Evolutionary conservation across 1,140 invertebrate species (phyloP).

Genomic region (Frieseomelitta varia): DNA sequence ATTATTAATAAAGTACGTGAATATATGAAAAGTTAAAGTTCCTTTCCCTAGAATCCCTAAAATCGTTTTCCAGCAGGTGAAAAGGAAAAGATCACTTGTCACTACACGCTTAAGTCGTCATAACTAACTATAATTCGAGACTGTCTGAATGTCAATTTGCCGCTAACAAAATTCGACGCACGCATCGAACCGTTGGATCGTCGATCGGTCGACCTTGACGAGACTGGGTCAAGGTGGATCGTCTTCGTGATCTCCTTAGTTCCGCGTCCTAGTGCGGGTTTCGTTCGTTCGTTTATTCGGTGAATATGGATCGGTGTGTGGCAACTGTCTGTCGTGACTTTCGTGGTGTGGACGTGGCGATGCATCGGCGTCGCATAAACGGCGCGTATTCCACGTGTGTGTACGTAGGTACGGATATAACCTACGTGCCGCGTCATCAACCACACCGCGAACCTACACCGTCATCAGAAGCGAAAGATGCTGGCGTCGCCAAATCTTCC

Average conservation of each 20-base stretch:
- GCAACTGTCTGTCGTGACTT: neutral
- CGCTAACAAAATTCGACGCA: neutral
- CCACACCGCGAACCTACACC: constrained; percentile 70
- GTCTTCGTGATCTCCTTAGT: constrained; percentile 62
- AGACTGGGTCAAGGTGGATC: constrained; percentile 72
- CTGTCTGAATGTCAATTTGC: neutral
- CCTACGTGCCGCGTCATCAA: constrained; percentile 73
- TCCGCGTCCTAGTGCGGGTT: constrained; percentile 53
- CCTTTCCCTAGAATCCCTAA: too few species aligned
- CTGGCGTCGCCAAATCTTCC: constrained; percentile 76
- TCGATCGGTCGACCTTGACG: constrained; percentile 14
- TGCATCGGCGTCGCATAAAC: constrained; percentile 29
- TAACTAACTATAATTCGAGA: too few species aligned
- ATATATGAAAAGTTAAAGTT: too few species aligned
- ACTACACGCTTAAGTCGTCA: too few species aligned
- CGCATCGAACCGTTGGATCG: constrained; percentile 2
- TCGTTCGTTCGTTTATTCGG: constrained; percentile 69
- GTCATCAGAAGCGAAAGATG: constrained; percentile 77
- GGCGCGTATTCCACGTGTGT: neutral
- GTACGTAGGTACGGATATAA: constrained; percentile 60
- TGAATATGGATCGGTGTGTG: constrained; percentile 54
- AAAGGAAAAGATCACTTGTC: too few species aligned
- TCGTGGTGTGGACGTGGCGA: neutral
- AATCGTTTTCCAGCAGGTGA: too few species aligned
- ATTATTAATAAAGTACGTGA: too few species aligned